Percentiles rank a stretch among this genome's conserved stretches.
Evolutionary conservation across 64 coral and sea anemone genomes (phyloP).

Genomic region (Acropora tenuis): DNA sequence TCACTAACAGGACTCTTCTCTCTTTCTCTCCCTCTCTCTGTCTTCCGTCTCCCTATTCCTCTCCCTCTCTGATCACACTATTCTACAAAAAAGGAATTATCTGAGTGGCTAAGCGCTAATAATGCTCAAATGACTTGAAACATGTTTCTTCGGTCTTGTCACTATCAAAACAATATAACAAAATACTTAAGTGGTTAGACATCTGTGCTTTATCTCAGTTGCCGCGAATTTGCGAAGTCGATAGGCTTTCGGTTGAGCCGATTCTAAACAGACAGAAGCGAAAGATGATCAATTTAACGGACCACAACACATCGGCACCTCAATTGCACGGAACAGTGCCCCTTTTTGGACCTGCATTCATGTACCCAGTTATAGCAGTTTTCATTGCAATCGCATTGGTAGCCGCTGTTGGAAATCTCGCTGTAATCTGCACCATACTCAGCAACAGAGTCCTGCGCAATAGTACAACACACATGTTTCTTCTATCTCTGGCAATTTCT

Average conservation of each 20-base stretch:
- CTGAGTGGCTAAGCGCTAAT: too few relatives aligned
- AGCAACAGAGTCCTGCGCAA: conserved; percentile 17
- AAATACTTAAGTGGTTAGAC: too few relatives aligned
- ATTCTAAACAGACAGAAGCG: not conserved
- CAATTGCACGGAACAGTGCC: not conserved
- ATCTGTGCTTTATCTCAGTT: too few relatives aligned
- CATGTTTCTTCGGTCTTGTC: too few relatives aligned
- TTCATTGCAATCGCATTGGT: conserved; percentile 15
- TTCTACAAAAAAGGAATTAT: too few relatives aligned
- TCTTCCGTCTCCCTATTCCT: too few relatives aligned
- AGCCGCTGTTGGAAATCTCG: conserved; percentile 28
- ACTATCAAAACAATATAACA: too few relatives aligned
- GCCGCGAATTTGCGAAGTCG: not conserved
- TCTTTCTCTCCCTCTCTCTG: too few relatives aligned
- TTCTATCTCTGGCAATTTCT: conserved; percentile 46
- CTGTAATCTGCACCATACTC: conserved; percentile 35
- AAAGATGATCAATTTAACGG: not conserved
- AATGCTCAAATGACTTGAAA: too few relatives aligned
- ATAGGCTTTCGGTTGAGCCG: too few relatives aligned
- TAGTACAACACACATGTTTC: conserved; percentile 25
- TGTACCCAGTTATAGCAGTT: not conserved
- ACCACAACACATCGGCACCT: not conserved
- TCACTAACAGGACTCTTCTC: too few relatives aligned
- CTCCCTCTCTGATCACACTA: too few relatives aligned
- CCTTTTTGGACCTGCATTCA: not conserved